These are phyloP conservation scores for Tetraneura akinire DNA, from an alignment of 1,140 invertebrate species.

Conservation along the genomic window DNA sequence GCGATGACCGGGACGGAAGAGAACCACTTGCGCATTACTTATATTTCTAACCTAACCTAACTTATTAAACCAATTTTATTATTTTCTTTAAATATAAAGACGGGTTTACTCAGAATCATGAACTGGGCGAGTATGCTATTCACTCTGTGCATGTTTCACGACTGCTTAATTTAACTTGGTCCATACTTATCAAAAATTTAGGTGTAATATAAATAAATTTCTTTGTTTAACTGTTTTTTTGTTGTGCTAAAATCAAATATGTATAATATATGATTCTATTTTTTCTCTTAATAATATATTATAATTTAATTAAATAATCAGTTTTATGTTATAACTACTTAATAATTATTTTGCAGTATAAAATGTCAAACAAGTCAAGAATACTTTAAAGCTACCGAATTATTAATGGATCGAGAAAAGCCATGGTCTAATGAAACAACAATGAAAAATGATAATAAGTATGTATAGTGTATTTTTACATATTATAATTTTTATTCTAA, in stretches of 20 bases:
- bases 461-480: neutral
- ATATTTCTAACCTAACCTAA: too few relatives aligned
- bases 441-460: conserved; percentile 49
- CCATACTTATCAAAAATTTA: too few relatives aligned
- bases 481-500: neutral
- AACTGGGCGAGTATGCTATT: too few relatives aligned
- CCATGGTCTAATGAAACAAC: conserved; percentile 49
- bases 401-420: conserved; percentile 50
- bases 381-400: conserved; percentile 47
- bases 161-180: too few relatives aligned
- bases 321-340: conserved; percentile 15
- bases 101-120: too few relatives aligned
- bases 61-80: too few relatives aligned
- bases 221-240: too few relatives aligned
- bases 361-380: conserved; percentile 50
- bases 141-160: too few relatives aligned
- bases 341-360: conserved; percentile 2
- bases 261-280: neutral
- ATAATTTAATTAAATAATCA: neutral
- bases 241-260: neutral
- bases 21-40: too few relatives aligned
- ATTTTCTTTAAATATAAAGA: too few relatives aligned
- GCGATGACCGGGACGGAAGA: too few relatives aligned
- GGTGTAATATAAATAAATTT: too few relatives aligned
- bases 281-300: neutral